Conservation (phyloP, 2,888 invertebrate genomes). For the Phorcus lineatus region DNA sequence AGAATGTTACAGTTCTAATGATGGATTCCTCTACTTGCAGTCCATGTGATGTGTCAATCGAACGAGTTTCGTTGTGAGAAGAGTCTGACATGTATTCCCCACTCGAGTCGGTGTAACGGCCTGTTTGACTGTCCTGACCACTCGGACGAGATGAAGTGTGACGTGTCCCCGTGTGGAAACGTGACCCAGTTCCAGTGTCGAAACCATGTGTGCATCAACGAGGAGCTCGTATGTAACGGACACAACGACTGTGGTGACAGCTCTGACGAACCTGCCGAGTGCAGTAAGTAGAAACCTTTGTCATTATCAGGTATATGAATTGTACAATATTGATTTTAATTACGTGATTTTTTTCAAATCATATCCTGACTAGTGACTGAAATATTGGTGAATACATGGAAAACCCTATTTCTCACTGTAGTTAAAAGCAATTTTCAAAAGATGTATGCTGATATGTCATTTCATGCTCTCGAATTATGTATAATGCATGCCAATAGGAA, state of each 20-base stretch:
- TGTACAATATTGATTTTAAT: neutral
- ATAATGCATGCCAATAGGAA: no score
- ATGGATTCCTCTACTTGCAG: neutral
- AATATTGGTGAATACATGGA: no score
- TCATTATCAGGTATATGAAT: neutral
- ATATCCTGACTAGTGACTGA: no score
- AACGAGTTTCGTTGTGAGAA: conserved; percentile 83
- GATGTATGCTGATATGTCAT: no score
- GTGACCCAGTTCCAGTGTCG: conserved; percentile 54
- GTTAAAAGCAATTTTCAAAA: no score
- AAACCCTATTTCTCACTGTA: no score
- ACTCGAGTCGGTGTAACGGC: conserved; percentile 84
- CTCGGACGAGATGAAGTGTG: conserved; percentile 65
- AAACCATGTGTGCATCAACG: conserved; percentile 65
- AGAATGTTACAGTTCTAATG: neutral
- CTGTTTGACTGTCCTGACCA: conserved; percentile 63
- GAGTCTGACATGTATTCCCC: conserved; percentile 83
- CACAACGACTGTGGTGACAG: conserved; percentile 63
- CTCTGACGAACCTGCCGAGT: conserved; percentile 66
- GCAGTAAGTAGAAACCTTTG: conserved; percentile 54
- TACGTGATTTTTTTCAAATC: no score
- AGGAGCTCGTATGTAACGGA: conserved; percentile 54
- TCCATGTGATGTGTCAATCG: conserved; percentile 43
- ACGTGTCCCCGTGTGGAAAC: conserved; percentile 43
- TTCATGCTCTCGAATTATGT: no score